Evolutionary conservation across 2,113 vertebrate species (phyloP), one percentile per base, ranked within the genome.

Genomic region (Morone chrysops): DNA sequence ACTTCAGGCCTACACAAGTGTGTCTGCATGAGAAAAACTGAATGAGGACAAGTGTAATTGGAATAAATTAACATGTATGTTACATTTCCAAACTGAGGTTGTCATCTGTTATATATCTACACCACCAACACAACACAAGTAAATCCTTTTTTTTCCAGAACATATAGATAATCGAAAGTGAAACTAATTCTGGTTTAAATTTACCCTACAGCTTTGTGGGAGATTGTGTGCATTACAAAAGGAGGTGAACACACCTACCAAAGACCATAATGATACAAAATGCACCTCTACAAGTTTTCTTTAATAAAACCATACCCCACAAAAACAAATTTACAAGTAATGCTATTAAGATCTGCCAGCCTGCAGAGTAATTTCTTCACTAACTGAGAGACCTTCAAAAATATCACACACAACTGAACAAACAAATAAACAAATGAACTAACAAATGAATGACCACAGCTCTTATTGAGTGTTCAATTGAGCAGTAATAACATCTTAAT

Each of bases 401-500:
- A 66, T 66, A 70, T 71, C 80, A 82, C 73, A 83, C 59, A 70
- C n/a, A 77, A n/a, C 16, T 22, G 54, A 72, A 65, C 77, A 65
- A 72, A 78, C 10, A 36, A 69, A 78, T 69, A 63, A 75, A 56
- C 50, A 79, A 82, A 90, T 86, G 14, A 86, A 80, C 59, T 47
- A 69, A 75, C 69, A 84, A 89, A 84, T 85, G 75, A 90, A 80
- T 84, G 82, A 79, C 81, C 86, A 79, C 50, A 57, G 73, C 38
- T 74, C 74, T 79, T 53, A 76, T 60, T 89, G 67, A 84, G 70
- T n/a, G 70, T 86, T 81, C 70, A 89, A 84, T 59, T 85, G 78
- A 88, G 70, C 63, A 69, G 70, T 69, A 82, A 83, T 68, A 82
- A 80, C 59, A 81, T 75, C 66, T 89, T 66, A 79, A 80, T 87